Conservation (phyloP, 1,140 invertebrate species). For the Coptotermes formosanus region DNA sequence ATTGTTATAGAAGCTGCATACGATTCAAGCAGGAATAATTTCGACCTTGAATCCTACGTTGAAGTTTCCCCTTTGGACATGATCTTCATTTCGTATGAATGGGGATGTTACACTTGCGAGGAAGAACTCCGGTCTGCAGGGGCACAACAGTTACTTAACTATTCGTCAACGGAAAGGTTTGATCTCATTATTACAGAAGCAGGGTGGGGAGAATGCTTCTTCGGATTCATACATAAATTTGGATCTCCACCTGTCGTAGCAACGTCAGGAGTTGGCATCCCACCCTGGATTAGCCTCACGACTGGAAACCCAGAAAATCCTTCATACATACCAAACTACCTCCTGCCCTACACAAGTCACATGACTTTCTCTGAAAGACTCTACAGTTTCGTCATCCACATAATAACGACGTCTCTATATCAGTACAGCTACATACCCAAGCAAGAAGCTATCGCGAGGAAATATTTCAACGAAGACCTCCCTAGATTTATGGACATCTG, state of each 20-base stretch:
- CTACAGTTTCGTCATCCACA: slow-evolving; percentile 48
- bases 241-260: neutral
- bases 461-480: slow-evolving; percentile 56
- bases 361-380: slow-evolving; percentile 52
- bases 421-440: slow-evolving; percentile 44
- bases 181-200: neutral
- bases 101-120: neutral
- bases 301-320: slow-evolving; percentile 58
- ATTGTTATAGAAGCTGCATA: neutral
- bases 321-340: slow-evolving; percentile 55
- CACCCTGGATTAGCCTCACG: neutral
- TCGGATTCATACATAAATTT: slow-evolving; percentile 4
- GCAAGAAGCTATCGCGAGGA: slow-evolving; percentile 42
- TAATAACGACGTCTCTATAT: slow-evolving; percentile 44
- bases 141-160: neutral
- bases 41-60: neutral
- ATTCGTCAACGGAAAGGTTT: neutral
- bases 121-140: neutral
- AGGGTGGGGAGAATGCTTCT: neutral
- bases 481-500: slow-evolving; percentile 58
- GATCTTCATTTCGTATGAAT: neutral
- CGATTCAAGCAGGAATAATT: neutral
- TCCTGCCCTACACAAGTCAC: slow-evolving; percentile 54
- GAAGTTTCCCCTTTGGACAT: neutral
- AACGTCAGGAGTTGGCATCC: neutral